Evolutionary conservation across 2,113 vertebrate species (phyloP).

Genomic region (Protomyctophum bolini): DNA sequence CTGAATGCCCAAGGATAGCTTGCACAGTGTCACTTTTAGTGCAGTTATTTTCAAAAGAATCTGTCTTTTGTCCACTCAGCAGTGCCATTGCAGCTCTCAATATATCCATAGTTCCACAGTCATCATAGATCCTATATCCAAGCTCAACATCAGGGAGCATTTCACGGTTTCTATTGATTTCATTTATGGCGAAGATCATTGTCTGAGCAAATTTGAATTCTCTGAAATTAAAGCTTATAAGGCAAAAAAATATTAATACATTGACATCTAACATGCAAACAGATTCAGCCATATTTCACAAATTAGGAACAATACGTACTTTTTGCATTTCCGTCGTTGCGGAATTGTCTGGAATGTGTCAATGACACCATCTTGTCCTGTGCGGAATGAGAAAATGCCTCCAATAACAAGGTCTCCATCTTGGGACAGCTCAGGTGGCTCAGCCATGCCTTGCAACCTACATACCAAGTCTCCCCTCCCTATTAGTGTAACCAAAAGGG

Average conservation of each 20-base stretch:
- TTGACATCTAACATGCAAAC: neutral
- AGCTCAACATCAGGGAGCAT: slow-evolving; percentile 71
- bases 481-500: slow-evolving; percentile 51
- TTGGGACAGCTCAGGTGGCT: slow-evolving; percentile 65
- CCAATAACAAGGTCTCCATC: slow-evolving; percentile 76
- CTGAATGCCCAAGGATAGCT: slow-evolving; percentile 80
- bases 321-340: slow-evolving; percentile 65
- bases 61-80: slow-evolving; percentile 58
- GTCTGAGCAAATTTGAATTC: slow-evolving; percentile 80
- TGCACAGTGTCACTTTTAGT: slow-evolving; percentile 61
- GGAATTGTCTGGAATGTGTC: slow-evolving; percentile 72
- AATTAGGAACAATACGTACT: slow-evolving; percentile 63
- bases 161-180: slow-evolving; percentile 73
- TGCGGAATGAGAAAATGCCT: slow-evolving; percentile 81
- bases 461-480: slow-evolving; percentile 55
- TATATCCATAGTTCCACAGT: slow-evolving; percentile 78
- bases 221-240: slow-evolving; percentile 75
- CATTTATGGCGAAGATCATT: slow-evolving; percentile 79
- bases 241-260: neutral
- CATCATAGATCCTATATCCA: slow-evolving; percentile 79
- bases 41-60: slow-evolving; percentile 56
- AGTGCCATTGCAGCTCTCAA: slow-evolving; percentile 74
- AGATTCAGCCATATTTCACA: neutral
- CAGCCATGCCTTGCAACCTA: slow-evolving; percentile 37
- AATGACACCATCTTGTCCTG: slow-evolving; percentile 64